Conservation (phyloP, 2,888 invertebrate species). For the Hetaerina titia region DNA sequence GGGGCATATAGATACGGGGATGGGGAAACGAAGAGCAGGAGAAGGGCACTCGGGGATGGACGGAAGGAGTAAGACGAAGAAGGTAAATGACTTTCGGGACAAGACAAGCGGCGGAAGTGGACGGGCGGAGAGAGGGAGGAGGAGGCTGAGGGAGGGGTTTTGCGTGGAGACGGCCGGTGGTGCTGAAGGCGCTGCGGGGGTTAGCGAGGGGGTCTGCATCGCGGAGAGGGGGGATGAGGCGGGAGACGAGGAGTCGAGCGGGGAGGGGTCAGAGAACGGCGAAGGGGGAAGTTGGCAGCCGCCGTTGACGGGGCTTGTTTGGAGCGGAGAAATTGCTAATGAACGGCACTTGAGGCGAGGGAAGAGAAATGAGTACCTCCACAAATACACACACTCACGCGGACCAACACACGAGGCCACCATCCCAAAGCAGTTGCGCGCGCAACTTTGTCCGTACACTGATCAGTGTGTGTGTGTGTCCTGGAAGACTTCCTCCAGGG, state of each 20-base stretch:
- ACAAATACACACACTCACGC: neutral
- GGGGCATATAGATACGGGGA: neutral
- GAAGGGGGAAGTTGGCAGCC: constrained; percentile 32
- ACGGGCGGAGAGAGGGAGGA: neutral
- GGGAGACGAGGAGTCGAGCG: neutral
- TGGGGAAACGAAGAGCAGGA: neutral
- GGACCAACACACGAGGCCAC: too few species aligned
- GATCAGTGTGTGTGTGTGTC: neutral
- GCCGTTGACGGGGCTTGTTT: constrained; percentile 37
- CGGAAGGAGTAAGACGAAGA: neutral
- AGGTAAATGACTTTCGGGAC: constrained; percentile 1
- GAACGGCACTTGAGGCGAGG: constrained; percentile 54
- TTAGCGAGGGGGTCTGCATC: neutral
- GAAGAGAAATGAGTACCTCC: constrained; percentile 37
- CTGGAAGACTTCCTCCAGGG: neutral
- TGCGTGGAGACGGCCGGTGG: neutral
- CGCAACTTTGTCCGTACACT: neutral
- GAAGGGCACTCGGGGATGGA: neutral
- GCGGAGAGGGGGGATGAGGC: neutral
- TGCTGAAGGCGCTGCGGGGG: neutral
- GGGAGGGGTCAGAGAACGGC: neutral
- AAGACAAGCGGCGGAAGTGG: neutral
- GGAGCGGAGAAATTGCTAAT: constrained; percentile 53
- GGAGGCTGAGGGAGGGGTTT: neutral
- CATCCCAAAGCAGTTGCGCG: too few species aligned